phyloP scores from a whole-genome alignment of 1,140 invertebrate genomes.

The Goniozus legneri region DNA sequence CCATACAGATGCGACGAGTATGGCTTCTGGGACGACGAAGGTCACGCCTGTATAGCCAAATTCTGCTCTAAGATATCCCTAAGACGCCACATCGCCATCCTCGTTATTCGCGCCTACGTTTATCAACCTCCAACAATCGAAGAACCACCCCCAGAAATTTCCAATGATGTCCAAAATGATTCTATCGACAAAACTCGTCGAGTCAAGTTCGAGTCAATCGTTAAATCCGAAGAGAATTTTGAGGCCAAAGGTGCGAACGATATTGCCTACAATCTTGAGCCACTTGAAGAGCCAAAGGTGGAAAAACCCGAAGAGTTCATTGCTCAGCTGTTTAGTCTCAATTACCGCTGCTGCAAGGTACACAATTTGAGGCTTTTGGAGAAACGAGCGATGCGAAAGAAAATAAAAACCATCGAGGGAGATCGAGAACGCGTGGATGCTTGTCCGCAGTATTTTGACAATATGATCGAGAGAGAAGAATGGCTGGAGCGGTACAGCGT shows the following conservation, averaged over 20 bases:
- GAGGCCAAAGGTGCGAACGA: not conserved
- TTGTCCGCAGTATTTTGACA: too few relatives aligned
- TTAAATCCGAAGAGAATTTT: not conserved
- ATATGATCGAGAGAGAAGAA: slow-evolving; percentile 22
- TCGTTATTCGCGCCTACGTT: slow-evolving; percentile 30
- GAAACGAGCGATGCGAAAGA: slow-evolving; percentile 2
- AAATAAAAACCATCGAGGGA: slow-evolving; percentile 17
- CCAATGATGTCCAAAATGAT: too few relatives aligned
- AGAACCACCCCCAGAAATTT: not conserved
- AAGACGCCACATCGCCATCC: slow-evolving; percentile 35
- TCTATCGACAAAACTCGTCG: not conserved
- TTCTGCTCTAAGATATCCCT: slow-evolving; percentile 34
- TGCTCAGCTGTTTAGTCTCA: slow-evolving; percentile 34
- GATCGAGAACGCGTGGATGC: slow-evolving; percentile 6
- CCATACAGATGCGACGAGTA: slow-evolving; percentile 39
- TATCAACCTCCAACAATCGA: slow-evolving; percentile 2
- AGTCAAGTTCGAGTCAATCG: not conserved
- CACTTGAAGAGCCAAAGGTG: not conserved
- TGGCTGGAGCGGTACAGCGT: slow-evolving; percentile 29
- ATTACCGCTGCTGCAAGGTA: slow-evolving; percentile 30
- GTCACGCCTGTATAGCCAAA: slow-evolving; percentile 36
- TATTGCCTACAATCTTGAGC: not conserved
- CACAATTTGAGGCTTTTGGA: slow-evolving; percentile 32
- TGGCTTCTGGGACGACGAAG: slow-evolving; percentile 35
- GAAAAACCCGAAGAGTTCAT: slow-evolving; percentile 4